phyloP scores from a whole-genome alignment of 2,888 invertebrate genomes.

The Pimpla rufipes region DNA sequence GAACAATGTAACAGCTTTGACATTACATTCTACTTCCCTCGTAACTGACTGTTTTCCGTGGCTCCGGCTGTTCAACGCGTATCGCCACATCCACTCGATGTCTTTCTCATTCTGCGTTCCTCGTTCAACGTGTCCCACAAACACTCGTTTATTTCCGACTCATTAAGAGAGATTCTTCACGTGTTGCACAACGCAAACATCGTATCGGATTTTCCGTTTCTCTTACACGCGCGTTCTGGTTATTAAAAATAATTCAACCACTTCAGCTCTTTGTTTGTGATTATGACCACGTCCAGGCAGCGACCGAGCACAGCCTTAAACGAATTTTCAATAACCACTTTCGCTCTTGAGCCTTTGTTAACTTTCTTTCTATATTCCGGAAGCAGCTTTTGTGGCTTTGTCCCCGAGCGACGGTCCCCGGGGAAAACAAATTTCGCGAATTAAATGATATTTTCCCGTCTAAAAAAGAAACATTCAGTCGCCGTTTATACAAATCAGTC shows the following conservation, averaged over 20 bases:
- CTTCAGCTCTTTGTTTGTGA: no score
- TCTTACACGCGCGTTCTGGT: not conserved
- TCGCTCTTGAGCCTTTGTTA: not conserved
- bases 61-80: not conserved
- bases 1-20: not conserved
- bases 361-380: not conserved
- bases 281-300: not conserved
- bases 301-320: not conserved
- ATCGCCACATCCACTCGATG: not conserved
- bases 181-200: not conserved
- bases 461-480: no score
- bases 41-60: not conserved
- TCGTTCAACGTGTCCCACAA: not conserved
- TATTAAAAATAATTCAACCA: not conserved
- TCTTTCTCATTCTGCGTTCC: not conserved
- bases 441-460: no score
- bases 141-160: not conserved
- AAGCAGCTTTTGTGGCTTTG: not conserved
- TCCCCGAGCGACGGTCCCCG: no score
- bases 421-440: no score
- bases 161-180: not conserved
- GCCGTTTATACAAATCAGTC: no score
- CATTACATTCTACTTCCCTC: not conserved
- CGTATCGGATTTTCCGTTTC: not conserved
- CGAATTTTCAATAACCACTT: not conserved